Percentiles rank a stretch among this genome's conserved stretches.
Evolutionary conservation across 2,888 invertebrate genomes (phyloP).

Genomic region (Dolichomitus sp.): DNA sequence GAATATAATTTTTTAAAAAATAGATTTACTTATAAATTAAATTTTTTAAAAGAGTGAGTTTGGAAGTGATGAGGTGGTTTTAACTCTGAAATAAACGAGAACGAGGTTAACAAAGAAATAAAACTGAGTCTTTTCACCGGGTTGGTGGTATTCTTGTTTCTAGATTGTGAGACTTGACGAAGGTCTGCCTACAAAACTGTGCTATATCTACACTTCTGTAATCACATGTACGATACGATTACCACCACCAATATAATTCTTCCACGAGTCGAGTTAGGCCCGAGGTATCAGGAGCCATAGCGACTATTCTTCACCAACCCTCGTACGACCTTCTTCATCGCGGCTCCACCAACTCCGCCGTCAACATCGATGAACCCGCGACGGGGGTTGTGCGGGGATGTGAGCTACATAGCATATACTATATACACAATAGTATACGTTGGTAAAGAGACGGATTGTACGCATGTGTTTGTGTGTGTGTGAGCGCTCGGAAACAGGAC

Average conservation of each 20-base stretch:
- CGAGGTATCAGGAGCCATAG: constrained; percentile 48
- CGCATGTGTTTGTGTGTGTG: constrained; percentile 10
- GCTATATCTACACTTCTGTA: constrained; percentile 34
- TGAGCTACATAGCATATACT: constrained; percentile 62
- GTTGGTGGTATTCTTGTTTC: constrained; percentile 75
- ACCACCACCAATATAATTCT: constrained; percentile 60
- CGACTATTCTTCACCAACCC: constrained; percentile 68
- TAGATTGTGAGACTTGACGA: constrained; percentile 77
- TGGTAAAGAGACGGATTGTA: constrained; percentile 30
- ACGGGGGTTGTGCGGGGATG: constrained; percentile 70
- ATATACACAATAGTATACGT: constrained; percentile 51
- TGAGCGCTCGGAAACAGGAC: constrained; percentile 73
- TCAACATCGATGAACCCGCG: constrained; percentile 75
- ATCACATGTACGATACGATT: constrained; percentile 56
- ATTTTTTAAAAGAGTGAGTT: no score
- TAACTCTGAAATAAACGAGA: neutral
- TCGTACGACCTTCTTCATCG: constrained; percentile 76
- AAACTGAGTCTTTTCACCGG: constrained; percentile 34
- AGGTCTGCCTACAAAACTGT: constrained; percentile 73
- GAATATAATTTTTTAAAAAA: no score
- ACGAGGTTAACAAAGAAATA: constrained; percentile 39
- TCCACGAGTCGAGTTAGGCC: constrained; percentile 33
- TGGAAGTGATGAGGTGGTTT: no score
- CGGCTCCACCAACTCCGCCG: constrained; percentile 71
- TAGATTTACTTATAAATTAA: no score